phyloP scores from a whole-genome alignment of 2,113 vertebrate species.

The Cygnus buccinator region DNA sequence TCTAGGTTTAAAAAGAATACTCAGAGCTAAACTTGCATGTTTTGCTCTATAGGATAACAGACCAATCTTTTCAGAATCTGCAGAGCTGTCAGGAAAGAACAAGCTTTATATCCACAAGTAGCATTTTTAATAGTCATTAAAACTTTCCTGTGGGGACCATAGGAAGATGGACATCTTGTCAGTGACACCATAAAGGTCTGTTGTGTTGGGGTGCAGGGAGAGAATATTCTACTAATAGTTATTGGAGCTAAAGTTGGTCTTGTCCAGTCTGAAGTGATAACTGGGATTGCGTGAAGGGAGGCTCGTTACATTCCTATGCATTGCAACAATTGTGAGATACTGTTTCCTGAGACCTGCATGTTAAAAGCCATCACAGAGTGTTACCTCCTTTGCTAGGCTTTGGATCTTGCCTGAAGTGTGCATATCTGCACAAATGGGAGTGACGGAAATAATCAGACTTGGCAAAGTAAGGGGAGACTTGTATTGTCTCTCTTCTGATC shows the following conservation, averaged over 20 bases:
- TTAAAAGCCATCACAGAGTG: background rate
- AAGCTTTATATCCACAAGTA: background rate
- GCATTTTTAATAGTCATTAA: background rate
- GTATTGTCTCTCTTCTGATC: background rate
- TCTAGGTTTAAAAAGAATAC: constrained; percentile 13
- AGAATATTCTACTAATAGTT: background rate
- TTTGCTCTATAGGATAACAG: background rate
- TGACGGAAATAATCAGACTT: background rate
- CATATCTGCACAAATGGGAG: background rate
- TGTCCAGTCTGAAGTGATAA: background rate
- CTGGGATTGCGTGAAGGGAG: background rate
- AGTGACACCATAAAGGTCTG: background rate
- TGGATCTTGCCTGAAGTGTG: background rate
- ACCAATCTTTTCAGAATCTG: constrained; percentile 4
- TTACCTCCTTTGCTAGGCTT: background rate
- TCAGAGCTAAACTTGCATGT: background rate
- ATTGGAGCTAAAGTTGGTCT: background rate
- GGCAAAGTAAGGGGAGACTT: rapidly evolving
- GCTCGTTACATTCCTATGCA: rapidly evolving
- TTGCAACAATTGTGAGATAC: rapidly evolving
- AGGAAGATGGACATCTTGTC: background rate
- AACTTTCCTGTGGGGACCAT: background rate
- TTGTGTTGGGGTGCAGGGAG: background rate
- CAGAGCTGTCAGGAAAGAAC: background rate
- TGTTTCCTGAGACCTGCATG: background rate